A percentile compares a stretch with the other conserved stretches of the same genome.
These are phyloP conservation scores for Pangasianodon hypophthalmus DNA, from an alignment of 2,113 vertebrate genomes.

Conservation along the genomic window DNA sequence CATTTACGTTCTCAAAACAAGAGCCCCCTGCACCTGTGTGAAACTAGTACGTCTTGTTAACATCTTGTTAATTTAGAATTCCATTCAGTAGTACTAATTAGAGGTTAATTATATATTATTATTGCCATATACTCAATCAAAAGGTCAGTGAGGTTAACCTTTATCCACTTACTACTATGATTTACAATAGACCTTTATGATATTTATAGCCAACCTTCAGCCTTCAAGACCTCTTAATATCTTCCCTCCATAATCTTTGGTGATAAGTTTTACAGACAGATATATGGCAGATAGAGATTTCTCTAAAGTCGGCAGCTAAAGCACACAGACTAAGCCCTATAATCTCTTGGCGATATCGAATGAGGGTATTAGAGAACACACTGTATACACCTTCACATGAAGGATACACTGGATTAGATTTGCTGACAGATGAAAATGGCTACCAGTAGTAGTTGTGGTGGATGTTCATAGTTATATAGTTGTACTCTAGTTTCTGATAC, in stretches of 20 bases:
- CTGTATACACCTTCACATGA: slow-evolving; percentile 20
- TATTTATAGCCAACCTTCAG: not conserved
- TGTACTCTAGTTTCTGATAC: not conserved
- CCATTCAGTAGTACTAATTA: not conserved
- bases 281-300: slow-evolving; percentile 48
- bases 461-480: not conserved
- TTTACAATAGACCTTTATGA: not conserved
- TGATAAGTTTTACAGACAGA: slow-evolving; percentile 2
- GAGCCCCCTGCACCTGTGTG: not conserved
- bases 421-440: slow-evolving; percentile 20
- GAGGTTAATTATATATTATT: not conserved
- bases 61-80: not conserved
- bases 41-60: not conserved
- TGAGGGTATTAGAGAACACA: slow-evolving; percentile 30
- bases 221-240: not conserved
- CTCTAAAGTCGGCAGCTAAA: not conserved
- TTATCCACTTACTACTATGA: slow-evolving; percentile 38
- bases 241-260: not conserved
- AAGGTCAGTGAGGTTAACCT: not conserved
- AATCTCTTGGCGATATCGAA: slow-evolving; percentile 36
- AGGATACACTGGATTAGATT: slow-evolving; percentile 26
- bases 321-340: slow-evolving; percentile 42
- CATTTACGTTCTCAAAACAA: not conserved
- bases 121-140: not conserved
- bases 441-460: not conserved